A percentile compares a stretch with the other conserved stretches of the same genome.
Evolutionary conservation across 2,888 invertebrate genomes (phyloP).

Genomic region (Lithophane ornitopus): DNA sequence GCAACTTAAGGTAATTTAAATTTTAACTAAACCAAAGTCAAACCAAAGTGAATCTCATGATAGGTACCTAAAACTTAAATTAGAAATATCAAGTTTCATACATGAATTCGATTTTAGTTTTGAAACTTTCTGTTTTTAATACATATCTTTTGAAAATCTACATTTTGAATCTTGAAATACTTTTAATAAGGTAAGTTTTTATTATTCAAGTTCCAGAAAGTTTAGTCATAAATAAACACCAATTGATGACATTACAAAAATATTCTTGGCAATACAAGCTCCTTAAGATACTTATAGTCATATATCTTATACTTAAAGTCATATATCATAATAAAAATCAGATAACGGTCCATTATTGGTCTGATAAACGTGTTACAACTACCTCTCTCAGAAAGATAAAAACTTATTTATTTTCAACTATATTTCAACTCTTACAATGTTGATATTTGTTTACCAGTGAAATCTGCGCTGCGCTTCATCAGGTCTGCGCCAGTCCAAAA

Average conservation of each 20-base stretch:
- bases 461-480: too few relatives aligned
- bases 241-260: neutral
- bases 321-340: slow-evolving; percentile 6
- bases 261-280: neutral
- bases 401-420: too few relatives aligned
- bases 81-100: slow-evolving; percentile 29
- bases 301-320: neutral
- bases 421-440: too few relatives aligned
- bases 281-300: neutral
- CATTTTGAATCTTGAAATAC: slow-evolving; percentile 31
- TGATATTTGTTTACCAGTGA: too few relatives aligned
- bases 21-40: slow-evolving; percentile 17
- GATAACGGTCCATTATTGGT: neutral
- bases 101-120: slow-evolving; percentile 31
- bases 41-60: neutral
- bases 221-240: neutral
- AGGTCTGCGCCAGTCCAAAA: neutral
- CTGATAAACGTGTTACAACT: neutral
- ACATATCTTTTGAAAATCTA: slow-evolving; percentile 29
- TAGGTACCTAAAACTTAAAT: slow-evolving; percentile 42
- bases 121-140: slow-evolving; percentile 27
- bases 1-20: neutral
- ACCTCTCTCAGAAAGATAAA: too few relatives aligned
- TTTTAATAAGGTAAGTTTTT: slow-evolving; percentile 38
- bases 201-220: slow-evolving; percentile 9